Percentiles rank a stretch among this genome's conserved stretches.
phyloP scores from a whole-genome alignment of 2,888 invertebrate species.

The Ormyrus rosae region DNA sequence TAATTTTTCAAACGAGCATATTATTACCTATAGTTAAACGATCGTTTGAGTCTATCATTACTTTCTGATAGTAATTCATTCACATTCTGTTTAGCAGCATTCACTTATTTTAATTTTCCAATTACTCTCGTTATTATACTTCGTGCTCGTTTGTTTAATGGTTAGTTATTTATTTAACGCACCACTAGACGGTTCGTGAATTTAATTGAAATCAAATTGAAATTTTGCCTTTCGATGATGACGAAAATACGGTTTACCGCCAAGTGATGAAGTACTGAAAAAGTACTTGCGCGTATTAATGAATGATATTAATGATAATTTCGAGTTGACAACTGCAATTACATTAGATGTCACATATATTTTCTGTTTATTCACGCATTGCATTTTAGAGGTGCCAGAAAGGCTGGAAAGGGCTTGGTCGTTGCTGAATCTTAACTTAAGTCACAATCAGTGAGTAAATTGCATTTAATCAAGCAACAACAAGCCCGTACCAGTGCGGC shows the following conservation, averaged over 20 bases:
- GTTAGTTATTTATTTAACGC: constrained; percentile 44
- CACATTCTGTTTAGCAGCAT: too few species aligned
- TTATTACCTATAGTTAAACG: constrained; percentile 2
- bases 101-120: constrained; percentile 25
- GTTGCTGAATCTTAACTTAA: too few species aligned
- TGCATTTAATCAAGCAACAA: too few species aligned
- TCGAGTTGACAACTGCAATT: too few species aligned
- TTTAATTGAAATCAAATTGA: constrained; percentile 48
- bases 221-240: constrained; percentile 30
- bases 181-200: constrained; percentile 5
- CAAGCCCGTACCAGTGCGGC: too few species aligned
- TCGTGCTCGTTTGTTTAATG: constrained; percentile 21
- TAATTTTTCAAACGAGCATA: constrained; percentile 11
- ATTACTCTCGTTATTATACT: constrained; percentile 31
- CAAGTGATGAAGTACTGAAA: neutral
- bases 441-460: too few species aligned
- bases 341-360: too few species aligned
- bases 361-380: too few species aligned
- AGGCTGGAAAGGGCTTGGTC: too few species aligned
- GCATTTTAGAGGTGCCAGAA: too few species aligned
- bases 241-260: neutral
- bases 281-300: constrained; percentile 18
- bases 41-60: constrained; percentile 10
- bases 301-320: neutral
- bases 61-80: constrained; percentile 9